Conservation (phyloP, 1,140 invertebrate genomes). For the Orchestia grillus region DNA sequence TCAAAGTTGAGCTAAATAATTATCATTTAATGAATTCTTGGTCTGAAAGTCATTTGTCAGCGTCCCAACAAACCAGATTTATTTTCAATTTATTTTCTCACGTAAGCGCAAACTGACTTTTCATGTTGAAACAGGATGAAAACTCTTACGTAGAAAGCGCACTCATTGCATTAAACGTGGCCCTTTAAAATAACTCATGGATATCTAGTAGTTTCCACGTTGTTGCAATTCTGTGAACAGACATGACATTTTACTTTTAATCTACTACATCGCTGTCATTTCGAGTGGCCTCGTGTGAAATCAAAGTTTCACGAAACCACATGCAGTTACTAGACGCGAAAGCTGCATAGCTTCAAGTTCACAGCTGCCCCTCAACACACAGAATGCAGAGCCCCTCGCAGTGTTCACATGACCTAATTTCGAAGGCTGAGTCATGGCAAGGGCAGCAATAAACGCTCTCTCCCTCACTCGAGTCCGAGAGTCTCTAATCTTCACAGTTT, state of each 20-base stretch:
- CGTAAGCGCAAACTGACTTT: neutral
- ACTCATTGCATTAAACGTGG: neutral
- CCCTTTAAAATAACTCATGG: neutral
- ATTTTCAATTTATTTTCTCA: neutral
- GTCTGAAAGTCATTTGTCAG: neutral
- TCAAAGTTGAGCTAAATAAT: neutral
- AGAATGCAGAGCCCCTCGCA: neutral
- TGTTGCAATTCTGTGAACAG: neutral
- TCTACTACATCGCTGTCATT: neutral
- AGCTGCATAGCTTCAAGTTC: neutral
- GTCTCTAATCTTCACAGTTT: neutral
- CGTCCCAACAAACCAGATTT: neutral
- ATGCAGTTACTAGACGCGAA: neutral
- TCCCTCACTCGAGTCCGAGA: neutral
- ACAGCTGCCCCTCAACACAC: neutral
- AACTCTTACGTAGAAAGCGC: neutral
- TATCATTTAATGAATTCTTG: neutral
- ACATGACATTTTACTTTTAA: neutral
- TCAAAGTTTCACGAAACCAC: neutral
- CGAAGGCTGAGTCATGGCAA: neutral
- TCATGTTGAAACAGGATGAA: neutral
- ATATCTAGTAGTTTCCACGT: neutral
- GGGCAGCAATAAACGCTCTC: neutral
- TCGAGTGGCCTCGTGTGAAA: neutral
- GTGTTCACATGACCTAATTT: neutral